Conservation (phyloP, 2,113 vertebrate species). For the Psammodynastes pulverulentus region DNA sequence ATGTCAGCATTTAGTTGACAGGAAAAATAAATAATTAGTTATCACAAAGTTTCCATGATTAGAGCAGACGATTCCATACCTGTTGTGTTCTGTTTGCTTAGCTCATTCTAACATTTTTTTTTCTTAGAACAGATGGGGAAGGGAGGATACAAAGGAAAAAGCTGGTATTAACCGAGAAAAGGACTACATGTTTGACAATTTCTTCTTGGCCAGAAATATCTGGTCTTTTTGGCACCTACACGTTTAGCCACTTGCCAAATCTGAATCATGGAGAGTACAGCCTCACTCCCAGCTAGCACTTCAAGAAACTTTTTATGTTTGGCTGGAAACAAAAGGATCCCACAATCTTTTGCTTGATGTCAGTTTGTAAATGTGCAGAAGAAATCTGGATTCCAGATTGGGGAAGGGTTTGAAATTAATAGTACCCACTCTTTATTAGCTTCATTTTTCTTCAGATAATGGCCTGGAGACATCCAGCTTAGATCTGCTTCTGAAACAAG, state of each 20-base stretch:
- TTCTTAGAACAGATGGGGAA: constrained; percentile 29
- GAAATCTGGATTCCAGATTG: background rate
- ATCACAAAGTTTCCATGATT: constrained; percentile 49
- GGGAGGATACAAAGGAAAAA: constrained; percentile 41
- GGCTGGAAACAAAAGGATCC: background rate
- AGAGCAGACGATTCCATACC: constrained; percentile 27
- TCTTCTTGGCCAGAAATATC: constrained; percentile 22
- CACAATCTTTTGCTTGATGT: background rate
- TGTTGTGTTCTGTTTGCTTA: constrained; percentile 32
- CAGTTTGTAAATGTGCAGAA: background rate
- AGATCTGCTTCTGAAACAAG: background rate
- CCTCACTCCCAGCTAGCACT: background rate
- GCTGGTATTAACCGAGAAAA: constrained; percentile 42
- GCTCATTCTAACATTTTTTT: constrained; percentile 26
- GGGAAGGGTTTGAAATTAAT: background rate
- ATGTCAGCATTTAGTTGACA: constrained; percentile 26
- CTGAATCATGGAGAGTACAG: background rate
- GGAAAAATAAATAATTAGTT: constrained; percentile 42
- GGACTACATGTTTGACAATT: constrained; percentile 45
- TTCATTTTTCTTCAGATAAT: background rate
- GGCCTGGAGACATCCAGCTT: background rate
- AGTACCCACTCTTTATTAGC: background rate
- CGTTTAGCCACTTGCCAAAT: constrained; percentile 13
- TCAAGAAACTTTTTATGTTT: background rate
- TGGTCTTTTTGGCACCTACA: constrained; percentile 24